phyloP scores from a whole-genome alignment of 2,113 vertebrate species.

The Aramus guarauna region DNA sequence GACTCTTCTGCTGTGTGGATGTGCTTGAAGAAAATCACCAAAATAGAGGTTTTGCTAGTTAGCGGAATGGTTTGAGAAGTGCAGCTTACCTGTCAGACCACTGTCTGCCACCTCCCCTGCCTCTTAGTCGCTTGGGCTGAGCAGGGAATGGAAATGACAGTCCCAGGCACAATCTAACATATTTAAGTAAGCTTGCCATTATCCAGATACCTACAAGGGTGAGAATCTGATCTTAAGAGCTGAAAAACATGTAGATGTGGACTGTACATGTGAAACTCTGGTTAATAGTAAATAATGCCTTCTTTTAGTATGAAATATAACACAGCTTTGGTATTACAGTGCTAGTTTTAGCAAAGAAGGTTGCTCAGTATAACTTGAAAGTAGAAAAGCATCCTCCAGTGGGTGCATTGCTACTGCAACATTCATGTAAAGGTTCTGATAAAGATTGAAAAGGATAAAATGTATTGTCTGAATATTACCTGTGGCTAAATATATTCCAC shows the following conservation, averaged over 20 bases:
- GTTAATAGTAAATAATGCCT: background rate
- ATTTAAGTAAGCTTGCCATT: background rate
- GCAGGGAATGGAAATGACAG: background rate
- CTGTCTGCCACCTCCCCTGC: background rate
- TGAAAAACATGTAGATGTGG: background rate
- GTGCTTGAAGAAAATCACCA: background rate
- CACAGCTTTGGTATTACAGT: background rate
- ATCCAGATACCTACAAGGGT: background rate
- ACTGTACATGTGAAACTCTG: background rate
- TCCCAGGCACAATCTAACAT: accelerated
- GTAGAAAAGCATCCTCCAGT: background rate
- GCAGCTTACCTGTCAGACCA: background rate
- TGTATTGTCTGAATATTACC: background rate
- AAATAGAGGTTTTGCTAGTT: background rate
- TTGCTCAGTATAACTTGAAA: background rate
- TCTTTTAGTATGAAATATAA: background rate
- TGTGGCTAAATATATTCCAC: background rate
- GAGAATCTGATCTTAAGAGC: background rate
- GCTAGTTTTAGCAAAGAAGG: background rate
- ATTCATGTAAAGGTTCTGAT: background rate
- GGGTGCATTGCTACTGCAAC: background rate
- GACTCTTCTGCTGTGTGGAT: background rate
- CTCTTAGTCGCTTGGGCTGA: background rate
- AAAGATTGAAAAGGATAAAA: background rate
- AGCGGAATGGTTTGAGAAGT: background rate